A percentile compares a stretch with the other conserved stretches of the same genome.
phyloP scores from a whole-genome alignment of 2,797 vertebrate genomes.

The Syndactyla subalaris region DNA sequence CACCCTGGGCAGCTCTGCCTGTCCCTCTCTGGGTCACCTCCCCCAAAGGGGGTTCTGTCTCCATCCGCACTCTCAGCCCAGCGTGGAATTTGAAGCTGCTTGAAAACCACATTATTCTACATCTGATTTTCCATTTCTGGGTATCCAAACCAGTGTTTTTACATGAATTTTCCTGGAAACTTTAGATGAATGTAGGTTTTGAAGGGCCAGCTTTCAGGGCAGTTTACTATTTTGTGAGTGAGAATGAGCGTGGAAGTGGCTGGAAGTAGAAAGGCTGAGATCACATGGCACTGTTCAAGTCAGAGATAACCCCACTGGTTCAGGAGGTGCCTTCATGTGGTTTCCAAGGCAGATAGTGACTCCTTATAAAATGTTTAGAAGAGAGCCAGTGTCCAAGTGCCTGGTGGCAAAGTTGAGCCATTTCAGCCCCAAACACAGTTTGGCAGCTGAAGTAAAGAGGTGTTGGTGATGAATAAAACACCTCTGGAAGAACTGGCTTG shows the following conservation, averaged over 20 bases:
- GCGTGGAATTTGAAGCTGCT: background rate
- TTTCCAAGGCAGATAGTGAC: background rate
- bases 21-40: background rate
- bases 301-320: background rate
- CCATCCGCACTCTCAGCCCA: background rate
- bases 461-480: background rate
- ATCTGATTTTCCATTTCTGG: background rate
- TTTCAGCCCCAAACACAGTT: background rate
- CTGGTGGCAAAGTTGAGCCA: background rate
- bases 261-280: background rate
- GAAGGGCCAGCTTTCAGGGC: background rate
- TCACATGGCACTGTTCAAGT: background rate
- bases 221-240: background rate
- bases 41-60: background rate
- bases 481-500: background rate
- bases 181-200: background rate
- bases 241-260: background rate
- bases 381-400: background rate
- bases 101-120: background rate
- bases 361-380: background rate
- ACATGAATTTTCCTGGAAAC: conserved; percentile 1
- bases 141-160: background rate
- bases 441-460: background rate
- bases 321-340: conserved; percentile 17
- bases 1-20: background rate